Evolutionary conservation across 2,797 vertebrate species (phyloP).

Genomic region (Ptychadena robeensis): DNA sequence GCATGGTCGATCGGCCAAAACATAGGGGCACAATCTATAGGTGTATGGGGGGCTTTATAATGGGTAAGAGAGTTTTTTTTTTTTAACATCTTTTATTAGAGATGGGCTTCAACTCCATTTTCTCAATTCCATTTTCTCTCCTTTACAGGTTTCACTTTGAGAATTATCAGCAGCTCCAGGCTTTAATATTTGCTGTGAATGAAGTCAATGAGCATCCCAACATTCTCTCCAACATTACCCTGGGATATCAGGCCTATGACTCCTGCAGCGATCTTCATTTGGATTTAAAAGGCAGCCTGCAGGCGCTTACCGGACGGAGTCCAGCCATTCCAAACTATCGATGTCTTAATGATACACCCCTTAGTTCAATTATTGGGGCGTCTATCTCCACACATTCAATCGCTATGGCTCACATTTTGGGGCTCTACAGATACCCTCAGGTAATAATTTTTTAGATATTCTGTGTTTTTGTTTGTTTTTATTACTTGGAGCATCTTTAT

Average conservation of each 20-base stretch:
- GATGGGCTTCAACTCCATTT: too few species aligned
- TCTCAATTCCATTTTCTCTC: neutral
- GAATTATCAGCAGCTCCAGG: slow-evolving; percentile 14
- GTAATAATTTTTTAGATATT: neutral
- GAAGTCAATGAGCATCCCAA: slow-evolving; percentile 11
- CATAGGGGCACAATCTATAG: too few species aligned
- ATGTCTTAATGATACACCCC: neutral
- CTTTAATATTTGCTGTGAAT: neutral
- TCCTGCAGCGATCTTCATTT: neutral
- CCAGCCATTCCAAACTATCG: slow-evolving; percentile 27
- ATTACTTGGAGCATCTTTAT: too few species aligned
- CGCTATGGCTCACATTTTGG: slow-evolving; percentile 28
- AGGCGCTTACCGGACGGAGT: slow-evolving; percentile 22
- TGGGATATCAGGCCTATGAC: slow-evolving; percentile 10
- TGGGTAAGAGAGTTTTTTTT: too few species aligned
- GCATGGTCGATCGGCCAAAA: too few species aligned
- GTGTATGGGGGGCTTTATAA: too few species aligned
- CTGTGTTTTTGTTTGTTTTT: too few species aligned
- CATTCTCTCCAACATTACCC: slow-evolving; percentile 1
- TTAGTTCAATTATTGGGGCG: slow-evolving; percentile 21
- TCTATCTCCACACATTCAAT: slow-evolving; percentile 29
- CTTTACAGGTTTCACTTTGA: slow-evolving; percentile 10
- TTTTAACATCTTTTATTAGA: too few species aligned
- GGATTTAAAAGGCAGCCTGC: slow-evolving; percentile 32
- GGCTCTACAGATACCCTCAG: slow-evolving; percentile 14